Base-by-base conservation (phyloP, 2,888 invertebrate species). In the Nomada lathburiana region DNA sequence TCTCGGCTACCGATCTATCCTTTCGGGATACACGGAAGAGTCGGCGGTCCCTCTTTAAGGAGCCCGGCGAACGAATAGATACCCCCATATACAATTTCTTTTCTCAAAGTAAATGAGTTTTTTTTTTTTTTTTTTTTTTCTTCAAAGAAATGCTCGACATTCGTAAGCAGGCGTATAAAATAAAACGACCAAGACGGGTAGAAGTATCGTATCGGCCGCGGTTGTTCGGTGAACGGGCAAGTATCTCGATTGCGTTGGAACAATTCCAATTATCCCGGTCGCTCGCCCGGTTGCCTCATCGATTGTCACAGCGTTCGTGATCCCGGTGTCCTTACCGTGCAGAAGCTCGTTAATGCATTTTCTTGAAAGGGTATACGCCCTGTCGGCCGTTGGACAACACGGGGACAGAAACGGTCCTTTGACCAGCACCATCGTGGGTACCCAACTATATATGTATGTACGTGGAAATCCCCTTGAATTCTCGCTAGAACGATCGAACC, bases 391-490 rank as follows among this genome's bases (percentile, higher is more conserved):
- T 13, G 62, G 29, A 50, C 18, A 13, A 13, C 20, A 36, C 16
- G 9, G 10, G 18, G 57, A 26, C 50, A 44, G 36, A 70, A 57
- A 57, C n/a, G 57, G 55, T 52, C 26, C 16, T 9, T 26, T n/a
- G 52, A 42, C 71, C 67, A 76, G 68, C 76, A 55, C 47, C 52
- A 50, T 20, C 68, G 36, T 59, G 55, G 64, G n/a, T n/a, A n/a
- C 63, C 29, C 68, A 20, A 60, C 52, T 63, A 71, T 62, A 16
- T 84, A 76, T 71, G 55, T 84, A 76, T 71, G 55, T 73, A 76
- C 76, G 60, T 73, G 78, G 80, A 81, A 84, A 86, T 82, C 57
- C 75, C n/a, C 47, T 47, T 55, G 78, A 64, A 83, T 81, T 81
- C 83, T 80, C 63, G 74, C 47, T 72, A 73, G 71, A 59, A 62